A percentile compares a stretch with the other conserved stretches of the same genome.
phyloP scores from a whole-genome alignment of 2,888 invertebrate species.

The Aporophyla nigra region DNA sequence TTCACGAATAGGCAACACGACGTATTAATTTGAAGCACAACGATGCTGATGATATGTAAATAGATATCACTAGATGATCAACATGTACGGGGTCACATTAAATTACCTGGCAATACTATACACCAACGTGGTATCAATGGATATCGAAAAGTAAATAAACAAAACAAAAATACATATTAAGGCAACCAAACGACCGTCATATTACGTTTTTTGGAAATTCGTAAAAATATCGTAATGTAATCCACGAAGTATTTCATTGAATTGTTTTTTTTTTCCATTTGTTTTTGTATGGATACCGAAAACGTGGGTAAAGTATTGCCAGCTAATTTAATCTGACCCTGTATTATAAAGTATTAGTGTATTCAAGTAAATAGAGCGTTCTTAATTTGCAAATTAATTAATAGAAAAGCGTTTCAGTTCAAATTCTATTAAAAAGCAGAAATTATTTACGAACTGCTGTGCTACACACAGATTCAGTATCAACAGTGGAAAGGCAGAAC shows the following conservation, averaged over 20 bases:
- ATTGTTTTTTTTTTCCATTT: no score
- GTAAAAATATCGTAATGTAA: no score
- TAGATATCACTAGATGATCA: slow-evolving; percentile 80
- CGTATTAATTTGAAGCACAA: slow-evolving; percentile 85
- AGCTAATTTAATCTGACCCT: not conserved
- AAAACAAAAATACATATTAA: no score
- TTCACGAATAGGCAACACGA: slow-evolving; percentile 79
- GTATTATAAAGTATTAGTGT: slow-evolving; percentile 21
- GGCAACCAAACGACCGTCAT: no score
- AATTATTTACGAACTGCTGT: slow-evolving; percentile 26
- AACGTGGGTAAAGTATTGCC: no score
- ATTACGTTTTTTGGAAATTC: no score
- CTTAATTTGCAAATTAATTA: slow-evolving; percentile 3
- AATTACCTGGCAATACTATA: no score
- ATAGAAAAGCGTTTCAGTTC: slow-evolving; percentile 30
- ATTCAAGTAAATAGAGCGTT: slow-evolving; percentile 59
- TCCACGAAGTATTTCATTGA: no score
- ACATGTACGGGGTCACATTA: slow-evolving; percentile 42
- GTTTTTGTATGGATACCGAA: no score
- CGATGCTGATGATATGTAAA: slow-evolving; percentile 89
- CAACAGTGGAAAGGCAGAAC: slow-evolving; percentile 27
- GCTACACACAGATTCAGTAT: slow-evolving; percentile 14
- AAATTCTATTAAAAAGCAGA: slow-evolving; percentile 50
- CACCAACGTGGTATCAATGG: no score
- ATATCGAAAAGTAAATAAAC: no score